phyloP scores from a whole-genome alignment of 2,113 vertebrate genomes.

The Sapayoa aenigma region DNA sequence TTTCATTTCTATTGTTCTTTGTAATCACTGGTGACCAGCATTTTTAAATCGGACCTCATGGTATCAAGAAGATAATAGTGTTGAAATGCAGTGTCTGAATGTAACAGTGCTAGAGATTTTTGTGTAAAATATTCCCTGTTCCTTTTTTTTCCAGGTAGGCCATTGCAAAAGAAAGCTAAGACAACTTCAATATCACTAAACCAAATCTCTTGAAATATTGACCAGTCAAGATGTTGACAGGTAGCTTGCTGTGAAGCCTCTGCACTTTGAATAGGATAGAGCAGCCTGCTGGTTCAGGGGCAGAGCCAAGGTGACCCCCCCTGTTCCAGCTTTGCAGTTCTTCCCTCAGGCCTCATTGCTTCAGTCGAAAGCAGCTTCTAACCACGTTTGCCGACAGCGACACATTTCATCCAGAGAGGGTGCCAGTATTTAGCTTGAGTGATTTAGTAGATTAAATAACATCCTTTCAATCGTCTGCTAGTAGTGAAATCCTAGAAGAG shows the following conservation, averaged over 20 bases:
- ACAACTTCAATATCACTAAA: conserved; percentile 31
- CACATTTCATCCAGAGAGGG: background rate
- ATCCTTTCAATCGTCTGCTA: background rate
- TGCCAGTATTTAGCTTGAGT: background rate
- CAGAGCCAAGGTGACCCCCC: background rate
- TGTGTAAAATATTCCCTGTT: conserved; percentile 33
- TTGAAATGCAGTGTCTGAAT: conserved; percentile 53
- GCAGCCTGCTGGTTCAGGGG: background rate
- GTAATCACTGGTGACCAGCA: conserved; percentile 64
- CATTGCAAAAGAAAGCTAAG: conserved; percentile 11
- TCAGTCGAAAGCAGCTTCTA: background rate
- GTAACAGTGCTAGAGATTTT: conserved; percentile 53
- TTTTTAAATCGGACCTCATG: conserved; percentile 54
- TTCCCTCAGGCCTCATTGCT: background rate
- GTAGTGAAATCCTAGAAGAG: background rate
- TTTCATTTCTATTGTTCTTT: conserved; percentile 42
- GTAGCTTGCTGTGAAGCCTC: background rate
- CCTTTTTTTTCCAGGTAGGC: background rate
- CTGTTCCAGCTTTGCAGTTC: background rate
- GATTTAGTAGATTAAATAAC: background rate
- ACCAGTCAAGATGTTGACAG: background rate
- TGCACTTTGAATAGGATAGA: background rate
- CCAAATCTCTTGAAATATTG: background rate
- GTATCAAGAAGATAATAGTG: conserved; percentile 30
- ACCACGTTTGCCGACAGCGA: background rate